A percentile compares a stretch with the other conserved stretches of the same genome.
Conservation (phyloP, 2,113 vertebrate genomes). For the Piliocolobus tephrosceles region DNA sequence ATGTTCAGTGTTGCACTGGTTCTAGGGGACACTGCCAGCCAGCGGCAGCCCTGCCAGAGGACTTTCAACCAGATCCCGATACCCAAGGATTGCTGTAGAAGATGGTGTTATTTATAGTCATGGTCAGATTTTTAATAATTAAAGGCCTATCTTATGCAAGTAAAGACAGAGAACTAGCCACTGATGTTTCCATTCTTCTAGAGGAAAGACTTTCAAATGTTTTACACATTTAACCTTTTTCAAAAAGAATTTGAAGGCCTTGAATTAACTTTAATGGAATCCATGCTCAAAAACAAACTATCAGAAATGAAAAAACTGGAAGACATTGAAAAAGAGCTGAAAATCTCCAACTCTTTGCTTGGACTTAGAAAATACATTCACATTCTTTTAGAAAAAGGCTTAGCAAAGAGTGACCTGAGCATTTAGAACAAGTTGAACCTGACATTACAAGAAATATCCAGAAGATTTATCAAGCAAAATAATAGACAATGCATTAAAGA, state of each 20-base stretch:
- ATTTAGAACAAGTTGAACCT: background rate
- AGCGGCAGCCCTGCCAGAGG: background rate
- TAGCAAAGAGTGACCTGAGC: background rate
- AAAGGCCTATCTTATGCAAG: background rate
- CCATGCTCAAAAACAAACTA: background rate
- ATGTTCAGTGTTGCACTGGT: background rate
- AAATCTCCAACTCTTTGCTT: background rate
- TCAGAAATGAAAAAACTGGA: background rate
- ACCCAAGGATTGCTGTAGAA: background rate
- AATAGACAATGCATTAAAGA: background rate
- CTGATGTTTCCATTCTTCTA: background rate
- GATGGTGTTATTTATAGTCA: background rate
- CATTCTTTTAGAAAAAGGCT: background rate
- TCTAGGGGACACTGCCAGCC: background rate
- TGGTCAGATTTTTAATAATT: background rate
- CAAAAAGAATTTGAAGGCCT: background rate
- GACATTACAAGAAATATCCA: slow-evolving; percentile 9
- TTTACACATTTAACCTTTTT: background rate
- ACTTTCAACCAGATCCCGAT: background rate
- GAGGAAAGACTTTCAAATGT: background rate
- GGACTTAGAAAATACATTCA: background rate
- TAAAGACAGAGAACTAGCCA: background rate
- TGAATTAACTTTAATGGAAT: background rate
- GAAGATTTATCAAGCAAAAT: too few relatives aligned
- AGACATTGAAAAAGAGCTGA: background rate